These are phyloP conservation scores for Thalassophryne amazonica DNA, from an alignment of 2,797 vertebrate genomes.

Conservation along the genomic window DNA sequence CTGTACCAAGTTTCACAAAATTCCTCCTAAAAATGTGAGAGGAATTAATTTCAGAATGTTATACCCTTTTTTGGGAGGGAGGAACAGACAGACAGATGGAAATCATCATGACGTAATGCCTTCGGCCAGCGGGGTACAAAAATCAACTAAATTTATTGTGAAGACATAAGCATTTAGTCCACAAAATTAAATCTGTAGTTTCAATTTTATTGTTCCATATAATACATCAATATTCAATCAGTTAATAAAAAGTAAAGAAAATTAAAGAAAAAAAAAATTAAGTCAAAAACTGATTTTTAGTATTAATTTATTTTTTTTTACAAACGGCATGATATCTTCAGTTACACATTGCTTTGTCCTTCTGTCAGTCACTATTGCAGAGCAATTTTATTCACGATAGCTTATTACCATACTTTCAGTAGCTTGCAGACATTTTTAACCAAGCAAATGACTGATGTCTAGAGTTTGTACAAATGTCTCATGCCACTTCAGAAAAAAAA, in stretches of 20 bases:
- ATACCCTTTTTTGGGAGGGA: no score
- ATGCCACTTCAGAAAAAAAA: slow-evolving; percentile 53
- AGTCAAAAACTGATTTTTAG: slow-evolving; percentile 92
- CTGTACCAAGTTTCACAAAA: no score
- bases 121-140: no score
- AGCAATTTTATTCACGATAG: slow-evolving; percentile 60
- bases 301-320: slow-evolving; percentile 85
- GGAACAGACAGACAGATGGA: no score
- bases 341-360: slow-evolving; percentile 77
- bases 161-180: no score
- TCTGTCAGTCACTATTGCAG: slow-evolving; percentile 80
- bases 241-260: slow-evolving; percentile 91
- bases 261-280: slow-evolving; percentile 66
- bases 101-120: no score
- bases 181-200: slow-evolving; percentile 76
- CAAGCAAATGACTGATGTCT: slow-evolving; percentile 52
- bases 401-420: slow-evolving; percentile 56
- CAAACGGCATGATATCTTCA: slow-evolving; percentile 94
- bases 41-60: no score
- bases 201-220: slow-evolving; percentile 99
- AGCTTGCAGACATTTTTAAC: slow-evolving; percentile 52
- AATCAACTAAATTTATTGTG: no score
- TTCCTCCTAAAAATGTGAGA: no score
- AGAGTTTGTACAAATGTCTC: slow-evolving; percentile 43
- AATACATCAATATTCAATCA: slow-evolving; percentile 99